phyloP scores from a whole-genome alignment of 2,888 invertebrate genomes.

The Phengaris arion region DNA sequence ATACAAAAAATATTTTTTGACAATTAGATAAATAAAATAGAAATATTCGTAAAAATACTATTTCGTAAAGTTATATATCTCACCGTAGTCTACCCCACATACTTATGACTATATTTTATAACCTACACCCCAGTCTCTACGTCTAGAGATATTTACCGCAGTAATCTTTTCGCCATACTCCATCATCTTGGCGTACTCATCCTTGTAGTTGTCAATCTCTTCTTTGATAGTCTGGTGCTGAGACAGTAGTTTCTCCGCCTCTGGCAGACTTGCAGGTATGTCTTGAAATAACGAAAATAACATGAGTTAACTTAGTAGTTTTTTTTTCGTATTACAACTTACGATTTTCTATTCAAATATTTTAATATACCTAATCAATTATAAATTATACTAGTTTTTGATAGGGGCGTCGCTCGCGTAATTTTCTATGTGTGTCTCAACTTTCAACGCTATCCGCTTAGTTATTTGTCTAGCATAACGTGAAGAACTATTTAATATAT shows the following conservation, averaged over 20 bases:
- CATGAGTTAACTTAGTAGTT: neutral
- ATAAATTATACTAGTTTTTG: neutral
- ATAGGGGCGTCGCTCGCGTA: too few species aligned
- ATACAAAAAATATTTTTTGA: too few species aligned
- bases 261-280: constrained; percentile 93
- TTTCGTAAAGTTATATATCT: too few species aligned
- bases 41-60: too few species aligned
- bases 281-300: constrained; percentile 68
- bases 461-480: too few species aligned
- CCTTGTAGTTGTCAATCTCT: constrained; percentile 99
- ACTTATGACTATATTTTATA: too few species aligned
- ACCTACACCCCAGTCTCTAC: too few species aligned
- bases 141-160: constrained; percentile 74
- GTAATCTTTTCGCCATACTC: constrained; percentile 98
- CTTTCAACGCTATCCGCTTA: too few species aligned
- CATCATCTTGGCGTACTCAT: constrained; percentile 99
- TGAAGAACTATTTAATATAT: too few species aligned
- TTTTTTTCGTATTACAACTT: neutral
- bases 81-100: too few species aligned
- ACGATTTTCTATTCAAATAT: neutral
- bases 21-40: too few species aligned
- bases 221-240: constrained; percentile 99
- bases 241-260: constrained; percentile 97
- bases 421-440: too few species aligned
- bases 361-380: neutral